Conservation (phyloP, 2,113 vertebrate species). For the Semicossyphus pulcher region DNA sequence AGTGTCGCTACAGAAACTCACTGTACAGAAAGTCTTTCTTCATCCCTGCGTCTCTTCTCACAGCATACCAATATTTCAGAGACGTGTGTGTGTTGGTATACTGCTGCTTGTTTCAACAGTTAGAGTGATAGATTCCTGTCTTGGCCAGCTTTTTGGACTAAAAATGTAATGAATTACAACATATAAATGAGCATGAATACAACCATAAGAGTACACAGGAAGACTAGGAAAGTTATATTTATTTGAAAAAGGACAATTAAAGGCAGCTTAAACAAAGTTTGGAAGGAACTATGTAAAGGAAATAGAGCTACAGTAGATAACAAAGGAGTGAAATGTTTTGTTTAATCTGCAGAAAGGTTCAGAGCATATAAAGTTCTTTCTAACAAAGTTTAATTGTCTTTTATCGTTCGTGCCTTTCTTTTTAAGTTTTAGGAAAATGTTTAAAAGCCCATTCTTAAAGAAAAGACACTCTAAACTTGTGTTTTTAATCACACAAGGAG, state of each 20-base stretch:
- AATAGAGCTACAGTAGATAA: not conserved
- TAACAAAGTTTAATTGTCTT: not conserved
- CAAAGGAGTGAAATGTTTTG: not conserved
- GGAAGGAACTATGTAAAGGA: not conserved
- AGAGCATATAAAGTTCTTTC: not conserved
- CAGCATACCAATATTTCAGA: constrained; percentile 22
- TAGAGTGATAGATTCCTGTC: constrained; percentile 1
- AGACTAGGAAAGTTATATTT: not conserved
- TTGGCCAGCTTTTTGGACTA: not conserved
- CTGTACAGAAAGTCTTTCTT: constrained; percentile 32
- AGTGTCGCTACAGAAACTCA: constrained; percentile 11
- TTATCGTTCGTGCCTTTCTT: constrained; percentile 1
- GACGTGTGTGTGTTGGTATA: constrained; percentile 1
- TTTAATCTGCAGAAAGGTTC: constrained; percentile 13
- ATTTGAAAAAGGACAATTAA: not conserved
- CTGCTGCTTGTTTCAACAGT: constrained; percentile 24
- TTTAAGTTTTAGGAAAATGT: not conserved
- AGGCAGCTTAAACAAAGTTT: not conserved
- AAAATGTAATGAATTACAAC: not conserved
- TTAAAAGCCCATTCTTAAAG: constrained; percentile 13
- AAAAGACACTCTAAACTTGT: constrained; percentile 2
- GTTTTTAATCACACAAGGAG: constrained; percentile 6
- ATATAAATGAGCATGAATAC: not conserved
- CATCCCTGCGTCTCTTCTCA: constrained; percentile 14
- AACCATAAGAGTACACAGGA: not conserved